Conservation (phyloP, 1,140 invertebrate genomes). For the Prorops nasuta region DNA sequence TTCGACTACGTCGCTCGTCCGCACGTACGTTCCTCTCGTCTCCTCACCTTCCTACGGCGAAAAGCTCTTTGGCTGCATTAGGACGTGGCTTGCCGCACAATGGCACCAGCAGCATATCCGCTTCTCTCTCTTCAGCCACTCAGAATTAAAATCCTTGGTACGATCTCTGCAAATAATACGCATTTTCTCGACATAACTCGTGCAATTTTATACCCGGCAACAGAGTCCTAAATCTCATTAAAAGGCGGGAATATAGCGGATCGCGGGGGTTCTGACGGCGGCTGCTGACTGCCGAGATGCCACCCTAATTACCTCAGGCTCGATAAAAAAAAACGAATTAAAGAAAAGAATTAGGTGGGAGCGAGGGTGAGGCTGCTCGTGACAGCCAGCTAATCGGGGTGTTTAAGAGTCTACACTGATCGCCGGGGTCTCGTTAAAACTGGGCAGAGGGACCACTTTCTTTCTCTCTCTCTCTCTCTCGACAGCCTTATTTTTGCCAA, state of each 20-base stretch:
- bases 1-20: not conserved
- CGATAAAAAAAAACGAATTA: slow-evolving; percentile 54
- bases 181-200: too few relatives aligned
- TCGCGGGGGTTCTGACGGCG: not conserved
- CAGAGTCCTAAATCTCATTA: slow-evolving; percentile 51
- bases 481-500: not conserved
- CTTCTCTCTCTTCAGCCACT: too few relatives aligned
- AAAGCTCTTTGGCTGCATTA: slow-evolving; percentile 27
- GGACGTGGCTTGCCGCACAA: too few relatives aligned
- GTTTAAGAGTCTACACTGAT: slow-evolving; percentile 58
- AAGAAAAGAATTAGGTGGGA: slow-evolving; percentile 56
- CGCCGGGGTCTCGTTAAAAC: slow-evolving; percentile 54
- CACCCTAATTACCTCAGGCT: slow-evolving; percentile 54
- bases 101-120: too few relatives aligned
- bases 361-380: slow-evolving; percentile 52
- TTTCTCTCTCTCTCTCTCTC: not conserved
- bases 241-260: slow-evolving; percentile 25
- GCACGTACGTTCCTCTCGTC: not conserved
- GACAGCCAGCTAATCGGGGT: slow-evolving; percentile 58
- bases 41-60: slow-evolving; percentile 6
- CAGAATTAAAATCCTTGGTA: too few relatives aligned
- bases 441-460: slow-evolving; percentile 33
- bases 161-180: too few relatives aligned
- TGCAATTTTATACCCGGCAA: too few relatives aligned
- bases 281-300: slow-evolving; percentile 47